Conservation (phyloP, 92 coral and sea anemone species). For the Plumapathes pennacea region DNA sequence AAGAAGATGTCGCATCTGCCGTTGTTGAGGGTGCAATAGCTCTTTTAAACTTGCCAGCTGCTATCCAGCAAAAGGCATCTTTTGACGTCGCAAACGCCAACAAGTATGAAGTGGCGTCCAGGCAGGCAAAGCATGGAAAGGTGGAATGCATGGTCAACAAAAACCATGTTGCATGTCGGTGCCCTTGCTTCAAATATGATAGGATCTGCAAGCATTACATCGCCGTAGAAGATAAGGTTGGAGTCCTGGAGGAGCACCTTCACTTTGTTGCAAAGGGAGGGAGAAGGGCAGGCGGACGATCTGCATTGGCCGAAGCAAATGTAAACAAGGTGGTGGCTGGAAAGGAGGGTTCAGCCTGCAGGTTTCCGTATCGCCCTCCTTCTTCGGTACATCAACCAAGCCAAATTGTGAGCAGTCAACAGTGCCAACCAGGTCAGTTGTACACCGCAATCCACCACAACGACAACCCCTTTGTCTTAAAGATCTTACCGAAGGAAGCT, state of each 20-base stretch:
- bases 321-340: not conserved
- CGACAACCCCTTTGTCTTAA: conserved; percentile 37
- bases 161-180: too few species aligned
- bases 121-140: conserved; percentile 34
- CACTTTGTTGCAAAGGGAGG: conserved; percentile 31
- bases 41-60: conserved; percentile 44
- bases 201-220: conserved; percentile 13
- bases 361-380: conserved; percentile 45
- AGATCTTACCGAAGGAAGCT: conserved; percentile 40
- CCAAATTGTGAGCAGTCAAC: conserved; percentile 21
- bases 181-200: conserved; percentile 53
- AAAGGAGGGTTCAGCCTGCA: conserved; percentile 32
- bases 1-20: conserved; percentile 18
- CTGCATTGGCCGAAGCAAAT: not conserved
- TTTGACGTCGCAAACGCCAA: conserved; percentile 29
- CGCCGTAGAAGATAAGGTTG: conserved; percentile 38
- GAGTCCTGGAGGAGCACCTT: conserved; percentile 1
- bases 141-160: conserved; percentile 54
- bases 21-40: conserved; percentile 36
- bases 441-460: conserved; percentile 11
- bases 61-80: conserved; percentile 51
- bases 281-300: not conserved
- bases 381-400: too few species aligned
- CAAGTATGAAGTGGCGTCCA: conserved; percentile 55
- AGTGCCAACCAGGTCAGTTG: conserved; percentile 30